phyloP scores from a whole-genome alignment of 2,888 invertebrate genomes.

The Drosophila greeni region DNA sequence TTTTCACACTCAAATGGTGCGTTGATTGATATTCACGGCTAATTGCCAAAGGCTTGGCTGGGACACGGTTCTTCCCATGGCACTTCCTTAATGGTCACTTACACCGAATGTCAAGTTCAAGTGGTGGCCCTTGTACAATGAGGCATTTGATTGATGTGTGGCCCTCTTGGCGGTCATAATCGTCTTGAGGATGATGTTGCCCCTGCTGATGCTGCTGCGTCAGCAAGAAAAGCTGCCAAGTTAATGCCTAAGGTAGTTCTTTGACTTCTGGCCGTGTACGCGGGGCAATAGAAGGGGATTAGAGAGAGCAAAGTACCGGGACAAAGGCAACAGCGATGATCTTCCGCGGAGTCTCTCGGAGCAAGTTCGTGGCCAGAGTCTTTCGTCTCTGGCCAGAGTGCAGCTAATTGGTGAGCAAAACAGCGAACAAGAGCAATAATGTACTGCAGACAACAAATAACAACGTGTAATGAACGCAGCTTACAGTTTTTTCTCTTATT shows the following conservation, averaged over 20 bases:
- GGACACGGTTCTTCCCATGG: conserved; percentile 44
- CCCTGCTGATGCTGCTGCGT: conserved; percentile 39
- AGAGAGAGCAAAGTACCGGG: conserved; percentile 27
- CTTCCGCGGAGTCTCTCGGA: background rate
- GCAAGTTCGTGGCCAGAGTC: conserved; percentile 44
- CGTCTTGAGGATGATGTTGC: conserved; percentile 29
- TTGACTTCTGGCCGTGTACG: conserved; percentile 36
- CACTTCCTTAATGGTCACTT: conserved; percentile 46
- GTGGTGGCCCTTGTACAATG: conserved; percentile 45
- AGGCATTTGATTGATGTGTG: conserved; percentile 42
- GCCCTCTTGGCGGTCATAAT: conserved; percentile 31
- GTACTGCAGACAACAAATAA: conserved; percentile 73
- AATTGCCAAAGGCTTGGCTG: conserved; percentile 62
- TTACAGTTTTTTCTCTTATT: conserved; percentile 51
- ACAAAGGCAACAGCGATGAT: conserved; percentile 8
- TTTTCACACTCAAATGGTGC: conserved; percentile 57
- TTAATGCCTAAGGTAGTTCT: conserved; percentile 36
- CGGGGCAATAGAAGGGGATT: conserved; percentile 31
- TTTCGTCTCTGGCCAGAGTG: conserved; percentile 40
- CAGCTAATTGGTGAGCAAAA: conserved; percentile 72
- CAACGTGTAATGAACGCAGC: conserved; percentile 71
- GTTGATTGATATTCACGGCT: conserved; percentile 67
- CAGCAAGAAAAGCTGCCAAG: conserved; percentile 34
- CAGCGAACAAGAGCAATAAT: conserved; percentile 70
- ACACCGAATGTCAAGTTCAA: conserved; percentile 53